Evolutionary conservation across 2,797 vertebrate genomes (phyloP).

Genomic region (Sebastolobus altivelis): DNA sequence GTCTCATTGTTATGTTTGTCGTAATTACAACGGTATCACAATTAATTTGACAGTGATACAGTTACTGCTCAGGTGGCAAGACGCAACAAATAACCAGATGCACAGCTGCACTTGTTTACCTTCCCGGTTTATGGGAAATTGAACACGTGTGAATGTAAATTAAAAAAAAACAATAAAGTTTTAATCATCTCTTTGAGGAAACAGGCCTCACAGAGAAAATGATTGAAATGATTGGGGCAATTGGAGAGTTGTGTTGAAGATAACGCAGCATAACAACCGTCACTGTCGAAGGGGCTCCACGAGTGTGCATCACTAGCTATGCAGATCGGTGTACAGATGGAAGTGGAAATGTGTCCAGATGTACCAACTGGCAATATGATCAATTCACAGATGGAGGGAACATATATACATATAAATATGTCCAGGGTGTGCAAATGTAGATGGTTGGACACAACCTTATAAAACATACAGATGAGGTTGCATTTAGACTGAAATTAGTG

Average conservation of each 20-base stretch:
- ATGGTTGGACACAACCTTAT: not conserved
- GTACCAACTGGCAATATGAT: conserved; percentile 10
- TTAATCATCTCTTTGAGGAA: not conserved
- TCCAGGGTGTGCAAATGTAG: not conserved
- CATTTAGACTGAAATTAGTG: not conserved
- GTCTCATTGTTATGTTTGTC: not conserved
- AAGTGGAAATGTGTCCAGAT: conserved; percentile 34
- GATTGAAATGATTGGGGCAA: not conserved
- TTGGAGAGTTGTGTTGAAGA: conserved; percentile 12
- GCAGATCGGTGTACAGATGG: conserved; percentile 28
- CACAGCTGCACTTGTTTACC: not conserved
- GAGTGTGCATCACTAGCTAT: conserved; percentile 7
- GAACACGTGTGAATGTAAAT: not conserved
- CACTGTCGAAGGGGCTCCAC: not conserved
- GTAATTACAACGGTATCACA: conserved; percentile 14
- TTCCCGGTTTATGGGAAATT: not conserved
- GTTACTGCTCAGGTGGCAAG: not conserved
- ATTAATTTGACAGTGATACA: conserved; percentile 19
- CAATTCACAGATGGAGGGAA: conserved; percentile 46
- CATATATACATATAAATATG: conserved; percentile 40
- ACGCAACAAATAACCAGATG: not conserved
- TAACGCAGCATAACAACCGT: not conserved
- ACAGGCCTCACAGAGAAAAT: not conserved
- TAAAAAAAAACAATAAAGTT: not conserved
- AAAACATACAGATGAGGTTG: not conserved